Evolutionary conservation across 2,113 vertebrate genomes (phyloP).

Genomic region (Apteryx mantelli): DNA sequence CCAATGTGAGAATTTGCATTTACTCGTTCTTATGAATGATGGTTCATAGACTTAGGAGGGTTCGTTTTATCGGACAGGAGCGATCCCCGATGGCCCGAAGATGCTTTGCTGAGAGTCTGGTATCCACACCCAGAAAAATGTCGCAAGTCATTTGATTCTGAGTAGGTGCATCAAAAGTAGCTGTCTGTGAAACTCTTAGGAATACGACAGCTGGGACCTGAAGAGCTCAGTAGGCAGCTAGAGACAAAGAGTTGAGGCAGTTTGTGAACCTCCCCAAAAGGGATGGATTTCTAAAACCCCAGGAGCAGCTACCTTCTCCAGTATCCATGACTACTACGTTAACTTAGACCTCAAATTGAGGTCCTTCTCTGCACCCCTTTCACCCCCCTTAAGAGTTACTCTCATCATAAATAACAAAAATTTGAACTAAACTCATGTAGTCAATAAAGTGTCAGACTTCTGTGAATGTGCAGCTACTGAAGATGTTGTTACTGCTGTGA

Average conservation of each 20-base stretch:
- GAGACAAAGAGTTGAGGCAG: neutral
- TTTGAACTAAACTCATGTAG: neutral
- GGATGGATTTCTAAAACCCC: neutral
- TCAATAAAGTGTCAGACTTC: neutral
- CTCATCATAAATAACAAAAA: neutral
- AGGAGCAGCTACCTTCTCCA: rapidly evolving
- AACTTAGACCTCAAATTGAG: neutral
- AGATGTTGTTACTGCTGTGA: neutral
- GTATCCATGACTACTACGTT: rapidly evolving
- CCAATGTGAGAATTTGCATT: neutral
- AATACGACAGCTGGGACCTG: neutral
- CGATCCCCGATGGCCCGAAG: rapidly evolving
- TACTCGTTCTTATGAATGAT: neutral
- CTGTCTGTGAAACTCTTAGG: neutral
- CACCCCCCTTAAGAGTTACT: neutral
- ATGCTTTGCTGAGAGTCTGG: neutral
- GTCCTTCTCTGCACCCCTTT: neutral
- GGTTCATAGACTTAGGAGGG: neutral
- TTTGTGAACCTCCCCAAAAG: neutral
- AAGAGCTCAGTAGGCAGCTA: neutral
- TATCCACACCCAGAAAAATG: neutral
- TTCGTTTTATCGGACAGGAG: neutral
- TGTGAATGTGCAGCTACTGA: rapidly evolving
- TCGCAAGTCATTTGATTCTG: neutral
- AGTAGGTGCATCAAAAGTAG: neutral